Base-by-base conservation (phyloP, 2,888 invertebrate species). In the Mellilla xanthometata region DNA sequence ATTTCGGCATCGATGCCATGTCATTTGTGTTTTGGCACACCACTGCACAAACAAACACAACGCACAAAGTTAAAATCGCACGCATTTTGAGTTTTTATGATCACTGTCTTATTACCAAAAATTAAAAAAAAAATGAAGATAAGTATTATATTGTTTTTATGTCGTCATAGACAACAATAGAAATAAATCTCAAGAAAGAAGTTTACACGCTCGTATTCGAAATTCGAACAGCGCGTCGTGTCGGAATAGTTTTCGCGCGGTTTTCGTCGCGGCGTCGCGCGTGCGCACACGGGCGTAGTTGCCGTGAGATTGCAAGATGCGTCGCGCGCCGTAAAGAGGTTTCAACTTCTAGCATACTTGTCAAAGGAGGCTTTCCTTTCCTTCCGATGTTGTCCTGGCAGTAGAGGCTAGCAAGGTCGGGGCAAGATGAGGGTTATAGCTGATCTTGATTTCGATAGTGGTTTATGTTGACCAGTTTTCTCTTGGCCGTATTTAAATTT, bases 1-100 rank as follows among this genome's bases (percentile, higher is more conserved):
- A 90, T 74, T 88, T 88, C 1, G 88, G 89, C 79, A 88, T 69
- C 28, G 68, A 65, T 13, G 50, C 58, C 75, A 84, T 80, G 6
- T 74, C 64, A 26, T 74, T 79, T 2, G 72, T 46, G 44, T 84
- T 76, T 58, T 88, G 87, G 38, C 73, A 79, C 26, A 67, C 61
- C 50, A 74, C 83, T 12, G 47, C 58, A 42, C 58, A 68, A 56
- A 72, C 67, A 67, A 72, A 72, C 47, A 75, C 73, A 46, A 75
- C 73, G 75, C 73, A 76, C 0, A 83, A 43, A 19, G 76, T 61
- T 22, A 81, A 43, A 72, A 82, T 72, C 49, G 61, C 62, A 64
- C 71, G 74, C 82, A 84, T 84, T 72, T 75, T 78, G 54, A 50
- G 42, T 52, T 42, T 34, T 34, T 12, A 22, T 23, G 6, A 27